Evolutionary conservation across 2,797 vertebrate species (phyloP).

Genomic region (Sebastes oblongus): DNA sequence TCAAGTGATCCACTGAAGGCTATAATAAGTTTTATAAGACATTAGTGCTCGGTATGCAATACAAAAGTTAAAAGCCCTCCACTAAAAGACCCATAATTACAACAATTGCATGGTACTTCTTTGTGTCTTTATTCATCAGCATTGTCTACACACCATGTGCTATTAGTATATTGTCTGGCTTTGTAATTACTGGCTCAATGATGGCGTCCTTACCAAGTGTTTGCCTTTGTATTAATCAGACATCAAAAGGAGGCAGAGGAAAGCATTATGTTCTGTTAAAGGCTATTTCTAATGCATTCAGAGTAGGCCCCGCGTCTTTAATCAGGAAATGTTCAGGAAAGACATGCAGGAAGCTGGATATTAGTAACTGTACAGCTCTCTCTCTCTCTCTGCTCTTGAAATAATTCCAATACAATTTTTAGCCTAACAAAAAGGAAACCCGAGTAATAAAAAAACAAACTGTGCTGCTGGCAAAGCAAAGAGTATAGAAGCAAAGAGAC

Average conservation of each 20-base stretch:
- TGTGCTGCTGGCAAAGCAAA: background rate
- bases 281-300: conserved; percentile 40
- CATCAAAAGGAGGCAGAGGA: conserved; percentile 40
- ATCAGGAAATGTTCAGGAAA: conserved; percentile 30
- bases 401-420: background rate
- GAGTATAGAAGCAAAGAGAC: no score
- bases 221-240: conserved; percentile 41
- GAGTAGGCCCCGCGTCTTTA: conserved; percentile 24
- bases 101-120: conserved; percentile 1
- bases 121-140: conserved; percentile 24
- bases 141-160: conserved; percentile 27
- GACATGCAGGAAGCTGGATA: conserved; percentile 24
- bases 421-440: background rate
- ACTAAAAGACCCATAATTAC: conserved; percentile 34
- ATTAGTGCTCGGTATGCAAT: conserved; percentile 6
- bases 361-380: background rate
- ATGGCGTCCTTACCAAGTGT: conserved; percentile 15
- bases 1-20: conserved; percentile 19
- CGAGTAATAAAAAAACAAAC: background rate
- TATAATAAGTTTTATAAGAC: conserved; percentile 19
- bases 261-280: conserved; percentile 31
- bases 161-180: conserved; percentile 45
- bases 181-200: conserved; percentile 40
- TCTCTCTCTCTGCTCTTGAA: background rate
- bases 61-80: conserved; percentile 31